phyloP scores from a whole-genome alignment of 1,140 invertebrate species.

The Agrypnia vestita region DNA sequence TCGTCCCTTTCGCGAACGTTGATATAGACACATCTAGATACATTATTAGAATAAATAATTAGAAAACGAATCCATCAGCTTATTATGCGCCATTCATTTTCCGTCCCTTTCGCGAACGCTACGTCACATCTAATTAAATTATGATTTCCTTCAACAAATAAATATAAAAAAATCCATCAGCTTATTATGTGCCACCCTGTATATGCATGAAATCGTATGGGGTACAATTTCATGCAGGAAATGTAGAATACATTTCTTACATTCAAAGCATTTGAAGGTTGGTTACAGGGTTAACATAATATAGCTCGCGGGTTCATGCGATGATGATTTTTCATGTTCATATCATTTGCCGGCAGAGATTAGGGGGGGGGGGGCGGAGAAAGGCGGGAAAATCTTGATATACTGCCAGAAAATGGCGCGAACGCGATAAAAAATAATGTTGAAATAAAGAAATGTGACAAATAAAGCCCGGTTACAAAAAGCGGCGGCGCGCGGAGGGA shows the following conservation, averaged over 20 bases:
- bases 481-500: too few species aligned
- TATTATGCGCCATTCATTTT: too few species aligned
- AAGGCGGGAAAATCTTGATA: slow-evolving; percentile 12
- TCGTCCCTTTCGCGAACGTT: too few species aligned
- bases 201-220: too few species aligned
- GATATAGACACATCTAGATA: too few species aligned
- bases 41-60: too few species aligned
- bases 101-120: too few species aligned
- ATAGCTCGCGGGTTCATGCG: not conserved
- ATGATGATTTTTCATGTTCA: slow-evolving; percentile 12
- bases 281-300: not conserved
- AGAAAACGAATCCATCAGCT: too few species aligned
- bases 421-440: slow-evolving; percentile 12
- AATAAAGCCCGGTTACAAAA: not conserved
- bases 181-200: too few species aligned
- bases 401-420: slow-evolving; percentile 4
- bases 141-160: too few species aligned
- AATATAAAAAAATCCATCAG: too few species aligned
- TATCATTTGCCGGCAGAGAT: not conserved
- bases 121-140: too few species aligned
- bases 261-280: not conserved
- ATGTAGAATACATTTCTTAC: not conserved
- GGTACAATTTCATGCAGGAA: not conserved
- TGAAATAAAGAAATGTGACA: slow-evolving; percentile 16
- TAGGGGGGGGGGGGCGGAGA: not conserved